A percentile compares a stretch with the other conserved stretches of the same genome.
phyloP scores from a whole-genome alignment of 2,113 vertebrate species.

The Muntiacus reevesi region DNA sequence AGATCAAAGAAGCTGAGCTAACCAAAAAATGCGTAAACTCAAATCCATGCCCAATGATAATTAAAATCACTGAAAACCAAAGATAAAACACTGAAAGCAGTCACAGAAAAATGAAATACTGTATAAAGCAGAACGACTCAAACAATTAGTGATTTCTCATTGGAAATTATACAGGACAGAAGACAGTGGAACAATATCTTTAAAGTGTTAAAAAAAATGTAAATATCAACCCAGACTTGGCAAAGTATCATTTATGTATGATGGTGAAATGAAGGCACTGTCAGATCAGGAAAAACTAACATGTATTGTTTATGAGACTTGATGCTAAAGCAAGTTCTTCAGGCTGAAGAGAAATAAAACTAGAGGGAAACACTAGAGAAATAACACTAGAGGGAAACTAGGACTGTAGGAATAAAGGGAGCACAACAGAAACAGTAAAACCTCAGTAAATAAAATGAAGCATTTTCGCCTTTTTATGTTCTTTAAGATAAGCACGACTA shows the following conservation, averaged over 20 bases:
- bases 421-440: neutral
- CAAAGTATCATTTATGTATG: neutral
- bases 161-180: neutral
- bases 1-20: neutral
- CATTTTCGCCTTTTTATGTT: neutral
- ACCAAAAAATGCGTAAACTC: neutral
- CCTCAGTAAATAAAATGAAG: neutral
- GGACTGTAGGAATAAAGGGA: neutral
- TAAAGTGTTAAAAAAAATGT: neutral
- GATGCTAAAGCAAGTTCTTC: neutral
- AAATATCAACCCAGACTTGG: neutral
- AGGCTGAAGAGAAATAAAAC: neutral
- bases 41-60: neutral
- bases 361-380: conserved; percentile 14
- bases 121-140: neutral
- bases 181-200: neutral
- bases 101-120: neutral
- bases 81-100: neutral
- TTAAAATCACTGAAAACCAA: neutral
- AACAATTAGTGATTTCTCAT: neutral
- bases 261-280: neutral
- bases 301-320: neutral
- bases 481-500: neutral
- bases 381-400: neutral
- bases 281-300: neutral